Conservation (phyloP, 2,797 vertebrate species). For the Chloroceryle inda region DNA sequence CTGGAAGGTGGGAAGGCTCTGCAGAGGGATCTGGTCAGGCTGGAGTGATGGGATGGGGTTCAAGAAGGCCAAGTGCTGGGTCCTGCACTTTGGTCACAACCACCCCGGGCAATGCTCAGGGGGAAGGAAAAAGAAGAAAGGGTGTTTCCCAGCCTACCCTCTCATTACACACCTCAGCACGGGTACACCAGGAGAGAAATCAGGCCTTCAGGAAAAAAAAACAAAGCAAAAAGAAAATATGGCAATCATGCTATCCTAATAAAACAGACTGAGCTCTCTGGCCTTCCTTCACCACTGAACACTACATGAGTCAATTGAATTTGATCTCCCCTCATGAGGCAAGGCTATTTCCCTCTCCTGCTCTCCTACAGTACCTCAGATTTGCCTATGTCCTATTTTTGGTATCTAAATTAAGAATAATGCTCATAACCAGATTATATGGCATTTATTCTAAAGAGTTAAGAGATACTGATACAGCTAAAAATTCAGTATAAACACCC, state of each 20-base stretch:
- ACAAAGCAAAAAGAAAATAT: background rate
- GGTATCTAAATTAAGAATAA: conserved; percentile 49
- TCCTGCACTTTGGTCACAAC: background rate
- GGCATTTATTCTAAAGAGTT: conserved; percentile 48
- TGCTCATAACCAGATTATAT: conserved; percentile 65
- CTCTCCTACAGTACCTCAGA: background rate
- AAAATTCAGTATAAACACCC: conserved; percentile 44
- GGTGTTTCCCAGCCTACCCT: background rate
- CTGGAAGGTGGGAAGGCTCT: background rate
- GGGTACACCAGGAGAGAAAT: background rate
- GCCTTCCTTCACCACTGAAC: background rate
- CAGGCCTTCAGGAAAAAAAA: background rate
- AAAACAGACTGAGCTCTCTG: background rate
- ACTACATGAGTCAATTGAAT: background rate
- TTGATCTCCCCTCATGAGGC: background rate
- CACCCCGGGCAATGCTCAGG: background rate
- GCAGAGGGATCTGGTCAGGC: too few species aligned
- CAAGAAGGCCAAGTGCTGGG: background rate
- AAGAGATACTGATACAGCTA: conserved; percentile 33
- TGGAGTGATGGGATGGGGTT: background rate
- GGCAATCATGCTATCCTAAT: background rate
- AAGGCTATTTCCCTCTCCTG: background rate
- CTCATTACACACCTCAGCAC: background rate
- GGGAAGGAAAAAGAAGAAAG: background rate
- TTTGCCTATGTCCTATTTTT: conserved; percentile 19